Conservation (phyloP, 1,140 invertebrate species). For the Atta cephalotes region DNA sequence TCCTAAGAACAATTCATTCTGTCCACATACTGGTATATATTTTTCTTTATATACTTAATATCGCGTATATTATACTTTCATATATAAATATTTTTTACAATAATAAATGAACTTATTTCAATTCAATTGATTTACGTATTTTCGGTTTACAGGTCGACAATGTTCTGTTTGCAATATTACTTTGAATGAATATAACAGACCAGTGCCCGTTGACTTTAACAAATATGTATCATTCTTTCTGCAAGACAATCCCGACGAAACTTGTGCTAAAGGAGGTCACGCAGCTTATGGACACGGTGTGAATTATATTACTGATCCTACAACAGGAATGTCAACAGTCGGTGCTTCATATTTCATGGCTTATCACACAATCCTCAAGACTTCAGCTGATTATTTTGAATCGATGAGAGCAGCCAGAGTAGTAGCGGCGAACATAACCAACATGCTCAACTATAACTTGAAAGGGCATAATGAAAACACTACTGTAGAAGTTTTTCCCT, state of each 20-base stretch:
- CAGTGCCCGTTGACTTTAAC: slow-evolving; percentile 90
- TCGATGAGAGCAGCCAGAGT: slow-evolving; percentile 93
- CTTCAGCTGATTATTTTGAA: slow-evolving; percentile 96
- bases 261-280: slow-evolving; percentile 95
- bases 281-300: slow-evolving; percentile 92
- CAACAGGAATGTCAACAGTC: slow-evolving; percentile 84
- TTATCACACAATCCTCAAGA: slow-evolving; percentile 98
- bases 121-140: not conserved
- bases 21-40: slow-evolving; percentile 88
- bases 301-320: slow-evolving; percentile 86
- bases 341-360: slow-evolving; percentile 96
- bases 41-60: slow-evolving; percentile 36
- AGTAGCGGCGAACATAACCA: slow-evolving; percentile 94
- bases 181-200: slow-evolving; percentile 86
- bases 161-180: slow-evolving; percentile 87
- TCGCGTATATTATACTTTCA: slow-evolving; percentile 42
- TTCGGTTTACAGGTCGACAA: slow-evolving; percentile 39
- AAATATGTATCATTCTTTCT: slow-evolving; percentile 95
- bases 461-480: slow-evolving; percentile 82
- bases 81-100: no score
- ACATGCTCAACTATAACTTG: slow-evolving; percentile 90
- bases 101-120: slow-evolving; percentile 58
- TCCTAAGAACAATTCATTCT: slow-evolving; percentile 88
- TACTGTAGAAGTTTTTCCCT: slow-evolving; percentile 96
- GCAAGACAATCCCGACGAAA: slow-evolving; percentile 93